Base-by-base conservation (phyloP, 2,888 invertebrate genomes). In the Zaprionus obscuricornis region DNA sequence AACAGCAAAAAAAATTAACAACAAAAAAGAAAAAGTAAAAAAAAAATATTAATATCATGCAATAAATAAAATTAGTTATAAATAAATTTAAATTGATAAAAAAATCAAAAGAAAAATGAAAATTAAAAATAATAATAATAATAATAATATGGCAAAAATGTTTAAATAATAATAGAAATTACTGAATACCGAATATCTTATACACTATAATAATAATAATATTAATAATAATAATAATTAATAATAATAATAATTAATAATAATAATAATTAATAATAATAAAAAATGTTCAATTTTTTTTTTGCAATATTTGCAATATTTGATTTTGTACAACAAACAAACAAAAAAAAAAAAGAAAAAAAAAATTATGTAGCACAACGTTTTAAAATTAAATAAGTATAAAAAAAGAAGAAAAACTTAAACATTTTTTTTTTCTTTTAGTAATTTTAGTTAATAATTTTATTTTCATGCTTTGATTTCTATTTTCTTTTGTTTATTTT, bases 111-210 rank as follows among this genome's bases (percentile, higher is more conserved):
- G n/a, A n/a, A n/a, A n/a, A n/a, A n/a, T n/a, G n/a, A n/a, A n/a
- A n/a, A n/a, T n/a, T n/a, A n/a, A n/a, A n/a, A n/a, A n/a, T n/a
- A n/a, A n/a, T n/a, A n/a, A n/a, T n/a, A n/a, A n/a, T n/a, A n/a
- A n/a, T n/a, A n/a, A n/a, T n/a, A n/a, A n/a, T n/a, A n/a, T n/a
- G n/a, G n/a, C n/a, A n/a, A n/a, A n/a, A n/a, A n/a, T n/a, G n/a
- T n/a, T n/a, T 52, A 60, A 82, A 83, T 86, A 66, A 75, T 66
- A 85, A 85, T 87, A 87, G 85, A 87, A 87, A 85, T 85, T 87
- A 84, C 81, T 63, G 56, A 79, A 66, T 66, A 85, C 57, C 74
- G 62, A 69, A 78, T 79, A n/a, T n/a, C n/a, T n/a, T n/a, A 85
- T 55, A 39, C 42, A 68, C 57, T 60, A 47, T 34, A 55, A n/a